Percentiles rank a stretch among this genome's conserved stretches.
phyloP scores from a whole-genome alignment of 2,113 vertebrate species.

The Labeo catla region DNA sequence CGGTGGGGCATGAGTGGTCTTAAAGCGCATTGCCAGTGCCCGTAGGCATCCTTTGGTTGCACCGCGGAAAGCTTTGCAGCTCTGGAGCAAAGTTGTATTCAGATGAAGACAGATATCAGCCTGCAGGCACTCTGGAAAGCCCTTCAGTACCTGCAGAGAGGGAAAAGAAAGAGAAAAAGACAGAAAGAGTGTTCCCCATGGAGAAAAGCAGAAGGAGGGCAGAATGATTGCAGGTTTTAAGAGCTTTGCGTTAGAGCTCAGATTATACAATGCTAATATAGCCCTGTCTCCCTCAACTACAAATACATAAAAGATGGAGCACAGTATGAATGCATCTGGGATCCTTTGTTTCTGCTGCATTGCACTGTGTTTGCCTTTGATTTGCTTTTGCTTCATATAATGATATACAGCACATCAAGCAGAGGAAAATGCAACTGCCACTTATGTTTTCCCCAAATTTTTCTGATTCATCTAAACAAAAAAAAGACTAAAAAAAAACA shows the following conservation, averaged over 20 bases:
- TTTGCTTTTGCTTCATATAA: constrained; percentile 2
- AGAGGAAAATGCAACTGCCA: constrained; percentile 67
- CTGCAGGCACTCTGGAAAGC: constrained; percentile 98
- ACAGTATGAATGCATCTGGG: neutral
- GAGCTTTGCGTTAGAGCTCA: constrained; percentile 7
- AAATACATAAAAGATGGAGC: constrained; percentile 40
- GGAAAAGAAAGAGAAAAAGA: constrained; percentile 34
- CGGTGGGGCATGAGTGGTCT: constrained; percentile 95
- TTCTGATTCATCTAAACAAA: constrained; percentile 52
- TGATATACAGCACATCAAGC: constrained; percentile 9
- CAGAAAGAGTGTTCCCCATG: neutral
- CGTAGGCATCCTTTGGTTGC: constrained; percentile 97
- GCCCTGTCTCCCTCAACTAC: constrained; percentile 7
- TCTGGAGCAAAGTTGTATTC: constrained; percentile 92
- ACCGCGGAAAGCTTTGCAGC: constrained; percentile 91
- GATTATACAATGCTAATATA: constrained; percentile 26
- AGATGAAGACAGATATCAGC: constrained; percentile 98
- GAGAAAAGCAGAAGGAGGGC: constrained; percentile 44
- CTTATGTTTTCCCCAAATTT: constrained; percentile 70
- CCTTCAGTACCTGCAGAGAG: constrained; percentile 90
- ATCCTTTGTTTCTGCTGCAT: neutral
- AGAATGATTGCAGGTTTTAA: constrained; percentile 27
- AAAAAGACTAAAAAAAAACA: constrained; percentile 57
- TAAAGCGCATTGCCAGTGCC: constrained; percentile 97
- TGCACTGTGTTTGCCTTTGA: constrained; percentile 6